Percentiles rank a stretch among this genome's conserved stretches.
These are phyloP conservation scores for Andrena haemorrhoa DNA, from an alignment of 2,888 invertebrate species.

Conservation along the genomic window DNA sequence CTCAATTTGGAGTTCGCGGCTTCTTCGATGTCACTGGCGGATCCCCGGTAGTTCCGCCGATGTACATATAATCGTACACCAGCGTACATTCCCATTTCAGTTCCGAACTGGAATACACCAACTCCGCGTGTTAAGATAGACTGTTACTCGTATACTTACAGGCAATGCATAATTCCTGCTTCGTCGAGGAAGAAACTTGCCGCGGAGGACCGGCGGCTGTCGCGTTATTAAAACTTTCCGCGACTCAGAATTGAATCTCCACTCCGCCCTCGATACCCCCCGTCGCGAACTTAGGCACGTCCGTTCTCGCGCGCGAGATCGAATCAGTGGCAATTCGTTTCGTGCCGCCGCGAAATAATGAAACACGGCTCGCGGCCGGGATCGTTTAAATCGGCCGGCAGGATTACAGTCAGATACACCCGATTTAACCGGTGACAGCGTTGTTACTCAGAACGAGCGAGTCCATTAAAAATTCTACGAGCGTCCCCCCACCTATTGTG, in stretches of 20 bases:
- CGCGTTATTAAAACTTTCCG: conserved; percentile 39
- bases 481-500: not conserved
- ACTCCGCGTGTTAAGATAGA: not conserved
- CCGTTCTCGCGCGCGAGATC: not conserved
- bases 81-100: not conserved
- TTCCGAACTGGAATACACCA: not conserved
- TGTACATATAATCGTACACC: not conserved
- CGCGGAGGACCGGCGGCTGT: not conserved
- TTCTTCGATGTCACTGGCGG: not conserved
- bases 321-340: not conserved
- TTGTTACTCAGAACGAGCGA: not conserved
- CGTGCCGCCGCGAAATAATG: not conserved
- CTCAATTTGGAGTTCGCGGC: not conserved
- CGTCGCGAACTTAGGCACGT: not conserved
- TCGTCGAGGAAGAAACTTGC: conserved; percentile 21
- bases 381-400: not conserved
- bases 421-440: conserved; percentile 14
- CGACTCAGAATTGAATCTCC: conserved; percentile 21
- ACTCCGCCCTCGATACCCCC: conserved; percentile 13
- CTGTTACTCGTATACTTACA: not conserved
- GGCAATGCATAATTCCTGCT: conserved; percentile 36
- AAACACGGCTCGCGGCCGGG: not conserved
- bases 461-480: conserved; percentile 7
- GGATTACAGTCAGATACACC: not conserved
- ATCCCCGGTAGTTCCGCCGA: not conserved